Evolutionary conservation across 2,113 vertebrate genomes (phyloP), one percentile per base, ranked within the genome.

Genomic region (Mastomys coucha): DNA sequence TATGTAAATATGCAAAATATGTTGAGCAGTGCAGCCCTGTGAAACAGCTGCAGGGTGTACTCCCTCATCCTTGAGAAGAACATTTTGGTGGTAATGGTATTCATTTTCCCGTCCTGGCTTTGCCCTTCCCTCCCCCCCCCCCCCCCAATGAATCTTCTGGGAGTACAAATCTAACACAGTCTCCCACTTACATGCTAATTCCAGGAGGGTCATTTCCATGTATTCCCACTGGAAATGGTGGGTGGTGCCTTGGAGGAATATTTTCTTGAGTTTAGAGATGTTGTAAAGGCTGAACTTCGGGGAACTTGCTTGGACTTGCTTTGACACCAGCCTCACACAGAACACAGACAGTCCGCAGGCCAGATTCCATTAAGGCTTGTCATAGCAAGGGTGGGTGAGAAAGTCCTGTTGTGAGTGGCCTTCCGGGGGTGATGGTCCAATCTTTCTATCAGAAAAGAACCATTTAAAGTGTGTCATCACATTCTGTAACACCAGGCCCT

Each of bases 1-100:
- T 98, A 98, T 98, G 98, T 98, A 99, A 98, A 98, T 98, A 98
- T 98, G 98, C 98, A 97, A 98, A 99, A 98, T 97, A 99, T 98
- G 98, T 96, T 97, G 98, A 98, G 97, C 97, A 98, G 97, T 69
- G 84, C 28, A 51, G 42, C 63, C 5, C 0, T 96, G 88, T 97
- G 97, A 97, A 69, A 98, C 98, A 99, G 98, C 98, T 99, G 98
- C 91, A 96, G 98, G 63, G 86, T 98, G 96, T 98, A 96, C 97
- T 98, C 63, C 1, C 86, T 97, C 89, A 94, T 96, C 97, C 92
- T 96, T 70, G 81, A 97, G 97, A 97, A 82, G 75, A 98, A 91
- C 77, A 92, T 98, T 97, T 98, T 97, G 96, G 95, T 97, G 97
- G 93, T 92, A 97, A 96, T 95, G 60, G 1, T 94, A 53, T 95